Evolutionary conservation across 1,140 invertebrate genomes (phyloP).

Genomic region (Trichogramma pretiosum): DNA sequence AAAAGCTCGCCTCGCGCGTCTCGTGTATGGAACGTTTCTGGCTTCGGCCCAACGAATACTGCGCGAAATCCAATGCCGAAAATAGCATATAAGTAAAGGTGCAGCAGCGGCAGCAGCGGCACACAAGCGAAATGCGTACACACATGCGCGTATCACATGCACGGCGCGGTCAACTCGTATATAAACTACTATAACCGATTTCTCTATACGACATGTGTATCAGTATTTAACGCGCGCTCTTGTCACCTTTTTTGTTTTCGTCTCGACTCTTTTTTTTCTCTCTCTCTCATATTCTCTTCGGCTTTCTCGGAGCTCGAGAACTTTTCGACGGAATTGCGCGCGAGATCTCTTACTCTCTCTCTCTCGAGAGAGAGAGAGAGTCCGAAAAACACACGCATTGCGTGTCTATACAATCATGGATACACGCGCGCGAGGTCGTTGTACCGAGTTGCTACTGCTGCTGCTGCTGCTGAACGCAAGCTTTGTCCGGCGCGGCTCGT

Average conservation of each 20-base stretch:
- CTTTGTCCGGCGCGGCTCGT: too few species aligned
- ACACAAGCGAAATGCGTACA: conserved; percentile 27
- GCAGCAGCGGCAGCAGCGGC: neutral
- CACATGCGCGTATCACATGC: too few species aligned
- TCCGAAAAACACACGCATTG: too few species aligned
- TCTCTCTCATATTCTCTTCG: too few species aligned
- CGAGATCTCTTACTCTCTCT: too few species aligned
- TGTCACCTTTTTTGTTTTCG: neutral
- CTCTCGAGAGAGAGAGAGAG: too few species aligned
- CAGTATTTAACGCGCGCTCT: conserved; percentile 20
- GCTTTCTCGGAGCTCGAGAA: neutral
- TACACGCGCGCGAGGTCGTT: neutral
- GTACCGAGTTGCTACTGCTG: neutral
- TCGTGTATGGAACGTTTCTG: conserved; percentile 34
- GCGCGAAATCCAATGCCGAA: conserved; percentile 33
- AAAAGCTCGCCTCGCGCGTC: too few species aligned
- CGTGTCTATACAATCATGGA: neutral
- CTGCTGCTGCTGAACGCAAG: neutral
- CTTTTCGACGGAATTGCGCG: too few species aligned
- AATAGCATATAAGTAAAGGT: too few species aligned
- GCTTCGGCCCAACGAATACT: conserved; percentile 38
- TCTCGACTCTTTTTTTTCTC: neutral
- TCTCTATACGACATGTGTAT: too few species aligned
- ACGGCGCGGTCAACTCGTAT: too few species aligned
- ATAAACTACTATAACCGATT: conserved; percentile 17